Base-by-base conservation (phyloP, 2,888 invertebrate genomes). In the Calliphora vomitoria region DNA sequence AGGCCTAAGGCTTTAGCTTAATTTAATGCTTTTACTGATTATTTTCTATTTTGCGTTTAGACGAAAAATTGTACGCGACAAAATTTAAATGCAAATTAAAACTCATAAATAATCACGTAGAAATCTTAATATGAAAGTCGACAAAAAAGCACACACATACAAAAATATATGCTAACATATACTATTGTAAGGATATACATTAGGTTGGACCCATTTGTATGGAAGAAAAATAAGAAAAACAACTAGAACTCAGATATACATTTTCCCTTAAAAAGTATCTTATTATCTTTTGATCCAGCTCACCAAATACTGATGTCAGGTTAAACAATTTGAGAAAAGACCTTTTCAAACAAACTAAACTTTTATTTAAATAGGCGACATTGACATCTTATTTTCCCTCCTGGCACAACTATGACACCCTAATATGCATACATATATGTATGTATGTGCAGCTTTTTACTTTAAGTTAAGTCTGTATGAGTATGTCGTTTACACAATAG, bases 41-140 rank as follows among this genome's bases (percentile, higher is more conserved):
- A 71, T 55, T 50, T 60, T 31, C 31, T 68, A n/a, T 13, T 38
- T 64, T 69, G 15, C 50, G 3, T 38, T 18, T n/a, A 8, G 20
- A 41, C 47, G 8, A 66, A 66, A 53, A 55, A 44, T 58, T 44
- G 38, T 76, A 69, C 75, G 68, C 81, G 74, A 86, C 75, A 86
- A 78, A 53, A 75, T 86, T 88, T 74, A 80, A 81, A 88, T 86
- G 81, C 68, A 88, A 88, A 88, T 88, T 86, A 86, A 86, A 81
- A 81, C 79, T 69, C 85, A 85, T 88, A 88, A 88, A 88, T 76
- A 80, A 83, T 35, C 72, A 78, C 71, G 74, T 58, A 8, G 35
- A 84, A 83, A 84, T 82, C 72, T 74, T 60, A 15, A n/a, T 44
- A 72, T 58, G 13, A 76, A 53, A 8, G 31, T 31, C 4, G n/a